phyloP scores from a whole-genome alignment of 2,113 vertebrate genomes.

The Brachyistius frenatus region DNA sequence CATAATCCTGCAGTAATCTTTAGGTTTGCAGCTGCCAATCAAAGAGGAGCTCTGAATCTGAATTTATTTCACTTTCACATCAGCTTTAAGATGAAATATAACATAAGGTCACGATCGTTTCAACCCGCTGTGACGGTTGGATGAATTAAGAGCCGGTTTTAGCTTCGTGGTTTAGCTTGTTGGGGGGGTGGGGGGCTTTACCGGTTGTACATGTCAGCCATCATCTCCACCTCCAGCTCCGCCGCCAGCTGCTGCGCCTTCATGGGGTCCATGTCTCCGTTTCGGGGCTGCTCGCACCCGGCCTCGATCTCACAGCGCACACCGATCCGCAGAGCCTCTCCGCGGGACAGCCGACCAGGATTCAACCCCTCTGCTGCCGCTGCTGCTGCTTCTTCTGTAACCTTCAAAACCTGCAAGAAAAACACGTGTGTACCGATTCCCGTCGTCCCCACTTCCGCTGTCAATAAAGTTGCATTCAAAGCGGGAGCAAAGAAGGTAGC shows the following conservation, averaged over 20 bases:
- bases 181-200: slow-evolving; percentile 59
- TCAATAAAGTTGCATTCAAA: slow-evolving; percentile 79
- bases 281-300: neutral
- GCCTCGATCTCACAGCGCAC: neutral
- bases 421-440: slow-evolving; percentile 70
- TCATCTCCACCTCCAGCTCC: slow-evolving; percentile 98
- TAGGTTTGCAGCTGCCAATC: no score
- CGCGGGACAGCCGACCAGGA: neutral
- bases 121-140: no score
- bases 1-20: no score
- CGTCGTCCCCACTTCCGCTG: slow-evolving; percentile 52
- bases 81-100: no score
- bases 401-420: slow-evolving; percentile 75
- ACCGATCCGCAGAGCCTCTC: slow-evolving; percentile 29
- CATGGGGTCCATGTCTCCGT: slow-evolving; percentile 89
- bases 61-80: no score
- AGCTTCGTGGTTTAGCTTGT: no score
- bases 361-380: no score
- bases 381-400: slow-evolving; percentile 62
- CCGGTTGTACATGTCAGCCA: slow-evolving; percentile 99
- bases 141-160: no score
- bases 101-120: no score
- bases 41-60: no score
- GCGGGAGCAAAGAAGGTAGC: fast-evolving
- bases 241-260: slow-evolving; percentile 96